A percentile compares a stretch with the other conserved stretches of the same genome.
Evolutionary conservation across 2,113 vertebrate species (phyloP).

Genomic region (Setophaga coronata): DNA sequence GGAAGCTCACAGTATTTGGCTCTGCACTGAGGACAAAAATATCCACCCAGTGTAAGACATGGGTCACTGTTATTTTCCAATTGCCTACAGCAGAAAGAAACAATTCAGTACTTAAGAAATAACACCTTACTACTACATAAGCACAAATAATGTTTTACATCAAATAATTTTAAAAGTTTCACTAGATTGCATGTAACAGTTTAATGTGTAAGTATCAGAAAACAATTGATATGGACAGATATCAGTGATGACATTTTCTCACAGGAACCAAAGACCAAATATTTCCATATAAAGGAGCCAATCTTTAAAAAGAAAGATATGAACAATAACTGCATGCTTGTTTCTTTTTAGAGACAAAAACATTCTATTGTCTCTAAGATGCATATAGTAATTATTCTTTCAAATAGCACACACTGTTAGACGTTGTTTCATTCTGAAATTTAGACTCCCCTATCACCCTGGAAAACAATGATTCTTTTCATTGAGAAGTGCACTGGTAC

Average conservation of each 20-base stretch:
- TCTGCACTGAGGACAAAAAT: constrained; percentile 94
- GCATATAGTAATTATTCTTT: neutral
- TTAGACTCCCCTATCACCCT: neutral
- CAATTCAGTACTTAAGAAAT: neutral
- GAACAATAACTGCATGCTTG: neutral
- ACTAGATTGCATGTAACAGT: neutral
- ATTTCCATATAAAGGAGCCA: neutral
- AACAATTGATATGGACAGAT: neutral
- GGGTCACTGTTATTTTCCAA: constrained; percentile 84
- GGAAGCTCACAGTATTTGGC: constrained; percentile 94
- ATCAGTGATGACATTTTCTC: neutral
- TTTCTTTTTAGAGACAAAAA: neutral
- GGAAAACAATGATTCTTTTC: neutral
- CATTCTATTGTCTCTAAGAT: neutral
- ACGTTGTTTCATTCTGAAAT: neutral
- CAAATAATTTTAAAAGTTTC: neutral
- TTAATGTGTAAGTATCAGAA: neutral
- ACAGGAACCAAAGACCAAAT: neutral
- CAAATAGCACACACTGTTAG: neutral
- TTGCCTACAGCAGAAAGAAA: constrained; percentile 74
- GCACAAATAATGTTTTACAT: neutral
- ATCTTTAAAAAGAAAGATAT: neutral
- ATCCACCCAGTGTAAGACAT: constrained; percentile 88
- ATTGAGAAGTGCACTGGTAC: neutral
- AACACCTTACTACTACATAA: neutral